Base-by-base conservation (phyloP, 2,113 vertebrate genomes). In the Hirundichthys speculiger region DNA sequence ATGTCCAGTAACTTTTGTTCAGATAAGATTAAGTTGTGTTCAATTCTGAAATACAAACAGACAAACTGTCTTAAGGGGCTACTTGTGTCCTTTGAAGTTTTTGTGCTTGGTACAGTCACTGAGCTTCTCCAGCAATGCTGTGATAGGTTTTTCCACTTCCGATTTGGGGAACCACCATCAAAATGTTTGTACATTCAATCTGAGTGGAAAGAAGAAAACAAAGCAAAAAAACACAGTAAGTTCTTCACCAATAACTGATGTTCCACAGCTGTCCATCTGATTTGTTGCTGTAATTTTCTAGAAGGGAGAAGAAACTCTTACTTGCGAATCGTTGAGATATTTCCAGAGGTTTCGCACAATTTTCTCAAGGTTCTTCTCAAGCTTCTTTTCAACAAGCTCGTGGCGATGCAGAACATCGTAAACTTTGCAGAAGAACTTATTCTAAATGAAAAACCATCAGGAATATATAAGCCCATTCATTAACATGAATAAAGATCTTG, bases 401-500 rank as follows among this genome's bases (percentile, higher is more conserved):
- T 61, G 22, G 0, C 13, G 2, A 0, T 13, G 0, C 52, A 87
- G 59, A 24, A 89, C 46, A 0, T 18, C 0, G 2, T 64, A 0
- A 22, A 67, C 78, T 73, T 81, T 79, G 79, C 92, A 93, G 75
- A 90, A 91, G 62, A 83, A 82, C 0, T 1, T 4, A 0, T 19
- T 1, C 90, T 91, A 62, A 39, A 73, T 13, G 24, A 18, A 45
- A 5, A 69, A 55, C 18, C 5, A 9, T 21, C 21, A 45, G 46
- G 9, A n/a, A 45, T 45, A 19, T 52, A 21, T n/a, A 5, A 25
- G 15, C 10, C 62, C 10, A 38, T 19, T 24, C 18, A 25, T 34
- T 6, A 12, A 61, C 18, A 15, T 38, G 4, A 38, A 19, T 19
- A 2, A 1, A 45, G 18, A 45, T 45, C 42, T 18, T 34, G 6